Evolutionary conservation across 1,140 invertebrate species (phyloP).

Genomic region (Latrodectus geometricus): DNA sequence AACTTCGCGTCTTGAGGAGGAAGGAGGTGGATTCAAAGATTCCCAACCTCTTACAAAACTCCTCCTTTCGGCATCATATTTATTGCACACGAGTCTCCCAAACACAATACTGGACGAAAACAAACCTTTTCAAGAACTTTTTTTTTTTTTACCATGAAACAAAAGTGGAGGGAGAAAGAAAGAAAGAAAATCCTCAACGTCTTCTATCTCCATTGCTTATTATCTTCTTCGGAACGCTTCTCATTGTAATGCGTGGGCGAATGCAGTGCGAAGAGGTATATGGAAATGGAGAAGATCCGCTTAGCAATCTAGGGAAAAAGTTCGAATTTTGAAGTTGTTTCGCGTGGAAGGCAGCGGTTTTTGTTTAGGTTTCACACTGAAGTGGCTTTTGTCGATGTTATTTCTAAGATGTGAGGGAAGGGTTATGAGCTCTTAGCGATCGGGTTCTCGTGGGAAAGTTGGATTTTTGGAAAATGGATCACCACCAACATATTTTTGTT

Average conservation of each 20-base stretch:
- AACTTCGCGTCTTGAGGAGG: not conserved
- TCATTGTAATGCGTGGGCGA: not conserved
- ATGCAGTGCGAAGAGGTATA: not conserved
- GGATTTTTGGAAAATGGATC: not conserved
- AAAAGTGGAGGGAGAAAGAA: not conserved
- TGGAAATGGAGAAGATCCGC: not conserved
- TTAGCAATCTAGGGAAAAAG: not conserved
- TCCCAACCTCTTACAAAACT: not conserved
- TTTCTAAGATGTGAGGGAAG: not conserved
- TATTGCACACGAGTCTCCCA: slow-evolving; percentile 22
- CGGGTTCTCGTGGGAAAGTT: not conserved
- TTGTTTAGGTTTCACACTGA: not conserved
- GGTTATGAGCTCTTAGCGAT: not conserved
- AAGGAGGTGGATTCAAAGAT: not conserved
- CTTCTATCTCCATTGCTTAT: not conserved
- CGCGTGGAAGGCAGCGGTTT: not conserved
- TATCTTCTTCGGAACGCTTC: not conserved
- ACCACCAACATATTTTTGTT: too few species aligned
- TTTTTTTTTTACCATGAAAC: not conserved
- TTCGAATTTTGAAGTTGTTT: not conserved
- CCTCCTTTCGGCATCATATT: not conserved
- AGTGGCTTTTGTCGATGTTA: not conserved
- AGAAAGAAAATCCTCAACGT: not conserved
- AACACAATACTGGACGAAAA: slow-evolving; percentile 20
- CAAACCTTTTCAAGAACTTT: slow-evolving; percentile 4